These are phyloP conservation scores for Micoletzkya japonica DNA, from an alignment of 2,888 invertebrate genomes.

Conservation along the genomic window DNA sequence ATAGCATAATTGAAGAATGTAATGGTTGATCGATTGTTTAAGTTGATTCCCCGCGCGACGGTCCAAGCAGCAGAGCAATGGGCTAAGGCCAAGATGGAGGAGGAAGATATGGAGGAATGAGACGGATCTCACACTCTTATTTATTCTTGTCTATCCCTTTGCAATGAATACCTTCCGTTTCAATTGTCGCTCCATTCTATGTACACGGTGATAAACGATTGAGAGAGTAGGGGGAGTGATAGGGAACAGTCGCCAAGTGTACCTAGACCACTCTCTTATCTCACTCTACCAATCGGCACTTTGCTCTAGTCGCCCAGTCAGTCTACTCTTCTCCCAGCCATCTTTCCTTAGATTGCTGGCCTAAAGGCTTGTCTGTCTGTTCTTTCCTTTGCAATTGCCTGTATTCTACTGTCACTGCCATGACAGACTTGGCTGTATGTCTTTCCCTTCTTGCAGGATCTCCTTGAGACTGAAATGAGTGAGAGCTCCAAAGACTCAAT, in stretches of 20 bases:
- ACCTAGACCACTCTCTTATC: no score
- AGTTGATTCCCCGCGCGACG: slow-evolving; percentile 46
- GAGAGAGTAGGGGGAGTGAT: no score
- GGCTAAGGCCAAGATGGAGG: slow-evolving; percentile 58
- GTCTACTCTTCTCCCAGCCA: no score
- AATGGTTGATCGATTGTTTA: slow-evolving; percentile 14
- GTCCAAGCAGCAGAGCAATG: slow-evolving; percentile 56
- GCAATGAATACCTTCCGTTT: no score
- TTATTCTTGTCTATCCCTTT: neutral
- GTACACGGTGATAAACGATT: neutral
- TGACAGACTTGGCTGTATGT: no score
- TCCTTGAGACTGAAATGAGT: slow-evolving; percentile 15
- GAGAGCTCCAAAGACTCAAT: slow-evolving; percentile 32
- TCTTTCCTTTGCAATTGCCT: neutral
- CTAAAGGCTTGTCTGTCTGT: neutral
- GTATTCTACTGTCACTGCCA: neutral
- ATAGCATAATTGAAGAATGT: no score
- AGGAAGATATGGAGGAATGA: slow-evolving; percentile 59
- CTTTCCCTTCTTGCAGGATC: no score
- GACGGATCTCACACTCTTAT: slow-evolving; percentile 3
- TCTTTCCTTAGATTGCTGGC: neutral
- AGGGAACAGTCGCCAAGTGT: no score
- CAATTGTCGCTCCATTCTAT: neutral
- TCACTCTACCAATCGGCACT: no score
- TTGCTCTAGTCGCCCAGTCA: no score